Evolutionary conservation across 2,797 vertebrate species (phyloP), one percentile per base, ranked within the genome.

Genomic region (Acanthurus lineatus): DNA sequence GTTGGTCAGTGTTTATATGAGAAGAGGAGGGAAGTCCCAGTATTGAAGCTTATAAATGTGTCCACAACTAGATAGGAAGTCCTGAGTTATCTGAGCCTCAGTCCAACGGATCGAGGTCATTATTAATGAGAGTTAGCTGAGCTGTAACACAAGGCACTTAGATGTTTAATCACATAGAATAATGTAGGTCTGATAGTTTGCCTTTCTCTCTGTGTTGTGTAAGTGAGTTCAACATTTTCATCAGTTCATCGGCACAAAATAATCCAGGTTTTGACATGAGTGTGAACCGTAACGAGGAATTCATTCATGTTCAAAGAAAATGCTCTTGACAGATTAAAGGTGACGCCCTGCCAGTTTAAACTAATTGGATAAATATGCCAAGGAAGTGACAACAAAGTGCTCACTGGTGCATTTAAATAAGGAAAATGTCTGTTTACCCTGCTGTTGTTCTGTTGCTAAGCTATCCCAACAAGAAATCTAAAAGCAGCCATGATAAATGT

Each of bases 1-100:
- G 80, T 79, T 69, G 73, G 81, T 89, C 81, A 88, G 85, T 91
- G 83, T 92, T 93, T 77, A 64, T 76, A 78, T 81, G 51, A 58
- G 73, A 76, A 73, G 53, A 60, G 38, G 74, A 78, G 79, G 77
- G 51, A 28, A 69, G 65, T 77, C 79, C 51, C 70, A 63, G 87
- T 49, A 57, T 77, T 76, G 62, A 88, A 80, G 83, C 67, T 86
- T 70, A 57, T 73, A n/a, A 38, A 82, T 90, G 81, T 76, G 62
- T 82, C 78, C 67, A 25, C 47, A 48, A 45, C 6, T 40, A 22
- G 58, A 80, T 69, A 3, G 79, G 77, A 82, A 79, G 52, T 52
- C 52, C 62, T 75, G 58, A 83, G 51, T 75, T 35, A 57, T 61
- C 63, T 60, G 53, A 45, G 64, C 51, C 72, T 76, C 63, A 63